A percentile compares a stretch with the other conserved stretches of the same genome.
These are phyloP conservation scores for Daktulosphaira vitifoliae DNA, from an alignment of 1,140 invertebrate species.

Conservation along the genomic window DNA sequence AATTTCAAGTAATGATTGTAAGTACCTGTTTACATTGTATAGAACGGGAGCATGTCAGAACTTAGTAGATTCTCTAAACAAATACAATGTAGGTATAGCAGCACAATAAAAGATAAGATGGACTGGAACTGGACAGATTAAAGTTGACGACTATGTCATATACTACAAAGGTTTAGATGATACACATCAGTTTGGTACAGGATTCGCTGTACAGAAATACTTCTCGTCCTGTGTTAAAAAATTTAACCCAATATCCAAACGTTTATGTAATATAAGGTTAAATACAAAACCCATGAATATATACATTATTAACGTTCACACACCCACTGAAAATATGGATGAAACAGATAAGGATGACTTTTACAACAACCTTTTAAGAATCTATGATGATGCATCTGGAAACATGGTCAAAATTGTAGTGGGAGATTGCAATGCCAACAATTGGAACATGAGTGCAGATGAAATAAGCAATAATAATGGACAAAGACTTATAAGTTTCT, in stretches of 20 bases:
- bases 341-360: conserved; percentile 1
- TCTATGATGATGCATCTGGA: neutral
- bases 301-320: neutral
- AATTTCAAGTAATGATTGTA: too few relatives aligned
- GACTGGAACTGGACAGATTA: conserved; percentile 22
- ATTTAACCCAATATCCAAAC: neutral
- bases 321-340: neutral
- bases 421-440: conserved; percentile 8
- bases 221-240: neutral
- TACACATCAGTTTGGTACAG: conserved; percentile 6
- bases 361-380: neutral
- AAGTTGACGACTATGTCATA: conserved; percentile 4
- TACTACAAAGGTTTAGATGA: conserved; percentile 2
- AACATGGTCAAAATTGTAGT: conserved; percentile 1
- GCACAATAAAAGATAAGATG: conserved; percentile 26
- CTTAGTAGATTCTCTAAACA: conserved; percentile 29
- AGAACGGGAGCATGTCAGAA: conserved; percentile 22
- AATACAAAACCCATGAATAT: conserved; percentile 12
- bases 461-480: conserved; percentile 37
- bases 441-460: conserved; percentile 42
- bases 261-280: neutral
- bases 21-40: too few relatives aligned
- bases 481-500: conserved; percentile 35
- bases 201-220: neutral
- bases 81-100: conserved; percentile 21